Base-by-base conservation (phyloP, 2,888 invertebrate species). In the Adineta ricciae region DNA sequence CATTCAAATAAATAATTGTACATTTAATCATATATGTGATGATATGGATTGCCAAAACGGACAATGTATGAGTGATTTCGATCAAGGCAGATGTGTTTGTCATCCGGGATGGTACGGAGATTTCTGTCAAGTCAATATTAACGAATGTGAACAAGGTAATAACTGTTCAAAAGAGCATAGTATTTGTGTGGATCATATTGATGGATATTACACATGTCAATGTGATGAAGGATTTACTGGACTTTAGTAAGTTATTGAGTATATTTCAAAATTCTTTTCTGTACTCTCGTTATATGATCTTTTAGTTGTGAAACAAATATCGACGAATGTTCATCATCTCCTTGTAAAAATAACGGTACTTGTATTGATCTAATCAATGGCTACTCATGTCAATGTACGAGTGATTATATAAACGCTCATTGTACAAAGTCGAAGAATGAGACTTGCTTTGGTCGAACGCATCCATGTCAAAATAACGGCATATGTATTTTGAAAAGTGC, bases 261-360 rank as follows among this genome's bases (percentile, higher is more conserved):
- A 38, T n/a, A 11, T 8, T 46, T 46, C 11, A 8, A 11, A 46
- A 46, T 46, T 46, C 46, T 5, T 24, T 41, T 73, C 38, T 16
- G 21, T 38, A 46, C 11, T n/a, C n/a, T n/a, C n/a, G n/a, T n/a
- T n/a, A n/a, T n/a, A n/a, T n/a, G n/a, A n/a, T n/a, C n/a, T n/a
- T 46, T 8, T n/a, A 78, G 78, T 78, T 78, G 78, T 78, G 78
- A 78, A 78, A 78, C 78, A 78, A 78, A 78, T 41, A 78, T 78
- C n/a, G 78, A 78, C 41, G 78, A 78, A 41, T 78, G 78, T 24
- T 24, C 41, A 41, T 78, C 41, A n/a, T 38, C 41, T 3, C 78
- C 78, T n/a, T 78, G 78, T 41, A 21, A 7, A 9, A 21, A 78
- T 41, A n/a, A 78, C 9, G 78, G 78, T n/a, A 38, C 38, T 41